Percentiles rank a stretch among this genome's conserved stretches.
phyloP scores from a whole-genome alignment of 2,888 invertebrate genomes.

The Candidula unifasciata region DNA sequence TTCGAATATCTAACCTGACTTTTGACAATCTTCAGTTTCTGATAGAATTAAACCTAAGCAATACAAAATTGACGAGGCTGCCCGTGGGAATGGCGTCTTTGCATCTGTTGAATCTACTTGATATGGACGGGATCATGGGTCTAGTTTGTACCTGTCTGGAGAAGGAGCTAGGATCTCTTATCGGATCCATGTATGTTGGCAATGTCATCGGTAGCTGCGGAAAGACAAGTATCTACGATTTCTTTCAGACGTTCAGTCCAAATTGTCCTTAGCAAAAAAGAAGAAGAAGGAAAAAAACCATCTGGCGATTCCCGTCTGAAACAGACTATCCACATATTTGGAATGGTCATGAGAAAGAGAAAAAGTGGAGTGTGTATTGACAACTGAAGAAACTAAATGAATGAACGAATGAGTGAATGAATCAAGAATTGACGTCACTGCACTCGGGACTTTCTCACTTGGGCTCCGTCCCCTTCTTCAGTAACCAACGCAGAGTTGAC shows the following conservation, averaged over 20 bases:
- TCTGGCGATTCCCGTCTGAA: too few species aligned
- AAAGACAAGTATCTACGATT: not conserved
- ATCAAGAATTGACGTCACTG: too few species aligned
- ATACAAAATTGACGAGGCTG: not conserved
- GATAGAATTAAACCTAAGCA: not conserved
- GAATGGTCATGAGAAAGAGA: too few species aligned
- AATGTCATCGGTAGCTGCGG: not conserved
- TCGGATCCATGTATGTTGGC: not conserved
- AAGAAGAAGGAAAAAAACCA: too few species aligned
- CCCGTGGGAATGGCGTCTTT: not conserved
- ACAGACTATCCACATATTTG: too few species aligned
- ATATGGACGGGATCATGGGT: not conserved
- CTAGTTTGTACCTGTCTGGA: slow-evolving; percentile 19
- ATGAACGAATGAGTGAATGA: too few species aligned
- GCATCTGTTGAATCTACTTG: not conserved
- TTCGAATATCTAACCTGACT: not conserved
- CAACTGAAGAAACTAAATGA: too few species aligned
- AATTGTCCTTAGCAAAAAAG: not conserved
- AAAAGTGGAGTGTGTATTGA: too few species aligned
- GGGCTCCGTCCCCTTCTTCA: too few species aligned
- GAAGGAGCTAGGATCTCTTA: not conserved
- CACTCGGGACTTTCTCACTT: too few species aligned
- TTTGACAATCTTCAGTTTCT: not conserved
- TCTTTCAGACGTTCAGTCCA: not conserved
- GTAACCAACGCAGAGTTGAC: too few species aligned